A percentile compares a stretch with the other conserved stretches of the same genome.
These are phyloP conservation scores for Stigmatopora nigra DNA, from an alignment of 2,113 vertebrate species.

Conservation along the genomic window DNA sequence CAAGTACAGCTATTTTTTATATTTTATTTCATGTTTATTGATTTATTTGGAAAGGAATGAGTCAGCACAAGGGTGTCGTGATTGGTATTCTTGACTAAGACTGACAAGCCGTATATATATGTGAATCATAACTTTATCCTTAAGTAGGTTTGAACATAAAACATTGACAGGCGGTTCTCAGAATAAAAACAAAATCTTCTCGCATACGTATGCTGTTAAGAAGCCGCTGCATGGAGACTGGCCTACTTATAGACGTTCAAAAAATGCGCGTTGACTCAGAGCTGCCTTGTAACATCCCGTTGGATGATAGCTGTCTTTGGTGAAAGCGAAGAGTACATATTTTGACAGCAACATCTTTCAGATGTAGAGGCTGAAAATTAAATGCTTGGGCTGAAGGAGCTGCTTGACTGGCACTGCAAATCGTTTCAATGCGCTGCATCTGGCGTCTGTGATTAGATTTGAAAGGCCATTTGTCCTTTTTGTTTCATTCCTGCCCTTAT, in stretches of 20 bases:
- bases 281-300: conserved; percentile 46
- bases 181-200: conserved; percentile 3
- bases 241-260: not conserved
- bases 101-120: not conserved
- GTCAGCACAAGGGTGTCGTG: not conserved
- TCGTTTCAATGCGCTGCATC: conserved; percentile 21
- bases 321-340: conserved; percentile 43
- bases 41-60: not conserved
- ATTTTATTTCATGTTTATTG: not conserved
- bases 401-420: conserved; percentile 45
- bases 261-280: conserved; percentile 23
- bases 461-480: conserved; percentile 27
- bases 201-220: not conserved
- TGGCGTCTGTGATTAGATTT: conserved; percentile 24
- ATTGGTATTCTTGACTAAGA: not conserved
- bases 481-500: conserved; percentile 15
- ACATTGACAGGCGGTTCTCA: not conserved
- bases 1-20: not conserved
- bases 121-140: not conserved
- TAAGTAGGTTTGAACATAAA: not conserved
- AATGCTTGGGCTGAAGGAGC: conserved; percentile 39
- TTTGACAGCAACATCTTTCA: conserved; percentile 59
- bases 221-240: conserved; percentile 6
- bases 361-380: conserved; percentile 55
- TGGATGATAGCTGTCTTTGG: conserved; percentile 57